phyloP scores from a whole-genome alignment of 64 coral and sea anemone genomes.

The Montipora efflorescens region DNA sequence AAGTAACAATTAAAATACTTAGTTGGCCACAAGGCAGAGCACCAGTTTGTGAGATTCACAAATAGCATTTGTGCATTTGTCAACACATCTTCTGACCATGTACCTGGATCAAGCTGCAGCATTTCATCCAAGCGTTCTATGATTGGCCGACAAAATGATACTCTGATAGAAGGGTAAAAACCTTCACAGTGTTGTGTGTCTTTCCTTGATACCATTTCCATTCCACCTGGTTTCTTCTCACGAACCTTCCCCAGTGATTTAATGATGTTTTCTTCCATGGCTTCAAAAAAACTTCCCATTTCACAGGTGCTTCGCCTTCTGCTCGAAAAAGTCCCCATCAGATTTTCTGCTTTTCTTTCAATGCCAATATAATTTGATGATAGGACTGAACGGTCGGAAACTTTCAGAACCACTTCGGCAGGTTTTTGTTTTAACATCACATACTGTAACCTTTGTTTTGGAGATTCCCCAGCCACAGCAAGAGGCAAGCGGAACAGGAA shows the following conservation, averaged over 20 bases:
- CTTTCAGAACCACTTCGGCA: neutral
- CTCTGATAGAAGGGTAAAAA: neutral
- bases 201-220: slow-evolving; percentile 22
- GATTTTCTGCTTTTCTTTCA: neutral
- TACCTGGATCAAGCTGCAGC: slow-evolving; percentile 2
- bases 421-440: neutral
- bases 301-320: neutral
- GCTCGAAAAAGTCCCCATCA: neutral
- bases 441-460: neutral
- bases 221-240: slow-evolving; percentile 21
- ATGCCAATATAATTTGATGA: neutral
- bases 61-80: slow-evolving; percentile 32
- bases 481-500: neutral
- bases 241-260: neutral
- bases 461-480: neutral
- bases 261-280: slow-evolving; percentile 1
- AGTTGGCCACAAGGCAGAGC: neutral
- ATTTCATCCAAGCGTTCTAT: neutral
- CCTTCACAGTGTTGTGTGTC: neutral
- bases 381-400: neutral
- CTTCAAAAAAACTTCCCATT: neutral
- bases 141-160: neutral
- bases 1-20: slow-evolving; percentile 1
- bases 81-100: slow-evolving; percentile 39
- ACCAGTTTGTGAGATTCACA: slow-evolving; percentile 35